Evolutionary conservation across 2,888 invertebrate species (phyloP).

Genomic region (Sycophila texana): DNA sequence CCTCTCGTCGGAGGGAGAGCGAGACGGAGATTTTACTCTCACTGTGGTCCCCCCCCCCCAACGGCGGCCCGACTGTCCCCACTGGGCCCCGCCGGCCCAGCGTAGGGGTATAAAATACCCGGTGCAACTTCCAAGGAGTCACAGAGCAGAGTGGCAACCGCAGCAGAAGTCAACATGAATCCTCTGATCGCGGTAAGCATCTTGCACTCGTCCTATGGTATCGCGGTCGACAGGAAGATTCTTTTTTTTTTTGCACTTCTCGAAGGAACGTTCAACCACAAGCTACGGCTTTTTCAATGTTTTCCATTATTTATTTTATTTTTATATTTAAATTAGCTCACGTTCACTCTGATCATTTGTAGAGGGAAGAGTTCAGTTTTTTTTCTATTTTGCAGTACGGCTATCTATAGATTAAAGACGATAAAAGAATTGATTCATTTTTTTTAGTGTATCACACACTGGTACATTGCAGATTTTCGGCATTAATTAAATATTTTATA

Average conservation of each 20-base stretch:
- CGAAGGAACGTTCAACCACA: not conserved
- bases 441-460: not conserved
- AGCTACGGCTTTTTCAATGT: too few species aligned
- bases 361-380: too few species aligned
- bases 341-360: too few species aligned
- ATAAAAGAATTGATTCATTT: too few species aligned
- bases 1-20: not conserved
- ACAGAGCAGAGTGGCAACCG: slow-evolving; percentile 75
- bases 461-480: too few species aligned
- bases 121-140: slow-evolving; percentile 72
- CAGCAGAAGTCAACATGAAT: slow-evolving; percentile 74
- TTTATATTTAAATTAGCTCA: too few species aligned
- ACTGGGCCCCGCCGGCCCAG: slow-evolving; percentile 19
- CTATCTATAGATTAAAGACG: too few species aligned
- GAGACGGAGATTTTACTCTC: slow-evolving; percentile 52
- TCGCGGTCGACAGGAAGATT: not conserved
- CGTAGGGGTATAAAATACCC: slow-evolving; percentile 73
- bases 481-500: too few species aligned
- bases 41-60: slow-evolving; percentile 37
- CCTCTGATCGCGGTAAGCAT: slow-evolving; percentile 75
- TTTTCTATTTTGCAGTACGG: too few species aligned
- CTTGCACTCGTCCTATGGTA: slow-evolving; percentile 47
- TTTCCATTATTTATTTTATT: too few species aligned
- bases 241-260: slow-evolving; percentile 1
- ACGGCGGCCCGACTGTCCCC: slow-evolving; percentile 16